These are phyloP conservation scores for Forficula auricularia DNA, from an alignment of 1,140 invertebrate genomes.

Conservation along the genomic window DNA sequence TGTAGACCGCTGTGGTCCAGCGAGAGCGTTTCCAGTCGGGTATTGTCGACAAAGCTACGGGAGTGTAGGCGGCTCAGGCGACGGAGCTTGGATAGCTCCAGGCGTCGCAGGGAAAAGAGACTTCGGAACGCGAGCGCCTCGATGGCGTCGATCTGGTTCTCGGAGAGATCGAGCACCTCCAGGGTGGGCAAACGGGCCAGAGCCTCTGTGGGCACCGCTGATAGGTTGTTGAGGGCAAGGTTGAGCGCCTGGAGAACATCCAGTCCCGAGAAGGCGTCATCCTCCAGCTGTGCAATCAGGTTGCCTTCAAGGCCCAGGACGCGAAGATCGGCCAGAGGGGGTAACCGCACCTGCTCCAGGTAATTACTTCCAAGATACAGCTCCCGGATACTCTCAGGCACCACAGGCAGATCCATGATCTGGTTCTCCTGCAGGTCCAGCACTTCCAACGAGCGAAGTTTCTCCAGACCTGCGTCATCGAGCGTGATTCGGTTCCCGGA, in stretches of 20 bases:
- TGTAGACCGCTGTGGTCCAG: slow-evolving; percentile 50
- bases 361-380: neutral
- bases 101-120: slow-evolving; percentile 52
- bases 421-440: slow-evolving; percentile 2
- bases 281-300: slow-evolving; percentile 28
- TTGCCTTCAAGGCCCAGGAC: no score
- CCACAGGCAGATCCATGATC: neutral
- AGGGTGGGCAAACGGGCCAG: slow-evolving; percentile 43
- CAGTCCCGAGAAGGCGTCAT: slow-evolving; percentile 49
- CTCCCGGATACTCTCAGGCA: neutral
- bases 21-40: slow-evolving; percentile 55
- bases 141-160: slow-evolving; percentile 51
- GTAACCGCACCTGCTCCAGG: neutral
- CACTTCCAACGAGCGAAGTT: neutral
- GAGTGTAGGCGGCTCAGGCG: slow-evolving; percentile 46
- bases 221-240: slow-evolving; percentile 47
- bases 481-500: slow-evolving; percentile 5
- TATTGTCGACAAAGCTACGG: slow-evolving; percentile 64
- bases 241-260: slow-evolving; percentile 45
- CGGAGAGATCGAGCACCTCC: slow-evolving; percentile 48
- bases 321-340: no score
- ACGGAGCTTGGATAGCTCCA: slow-evolving; percentile 49
- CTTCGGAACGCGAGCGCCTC: slow-evolving; percentile 59
- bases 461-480: slow-evolving; percentile 8
- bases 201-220: slow-evolving; percentile 51